Evolutionary conservation across 2,113 vertebrate species (phyloP).

Genomic region (Acanthisitta chloris): DNA sequence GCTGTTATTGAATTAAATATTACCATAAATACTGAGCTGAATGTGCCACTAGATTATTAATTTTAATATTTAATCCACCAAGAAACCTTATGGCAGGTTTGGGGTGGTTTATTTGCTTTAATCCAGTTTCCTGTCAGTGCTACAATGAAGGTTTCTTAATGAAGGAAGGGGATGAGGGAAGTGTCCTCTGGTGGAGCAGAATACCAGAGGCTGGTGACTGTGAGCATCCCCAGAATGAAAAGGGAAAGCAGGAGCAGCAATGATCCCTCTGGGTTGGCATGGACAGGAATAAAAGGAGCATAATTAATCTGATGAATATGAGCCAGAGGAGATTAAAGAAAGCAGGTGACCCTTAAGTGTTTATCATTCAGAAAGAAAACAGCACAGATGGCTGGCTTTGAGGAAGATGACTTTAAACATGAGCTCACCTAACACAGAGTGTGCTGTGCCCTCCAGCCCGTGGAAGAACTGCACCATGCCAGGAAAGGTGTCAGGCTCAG

Average conservation of each 20-base stretch:
- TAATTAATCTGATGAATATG: background rate
- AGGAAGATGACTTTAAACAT: background rate
- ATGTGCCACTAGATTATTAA: conserved; percentile 56
- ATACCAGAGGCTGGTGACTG: background rate
- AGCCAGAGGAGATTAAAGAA: background rate
- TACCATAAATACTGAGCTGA: conserved; percentile 66
- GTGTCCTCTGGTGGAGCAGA: background rate
- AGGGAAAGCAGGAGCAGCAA: background rate
- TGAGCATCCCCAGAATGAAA: background rate
- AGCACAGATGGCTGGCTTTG: background rate
- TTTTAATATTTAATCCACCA: conserved; percentile 67
- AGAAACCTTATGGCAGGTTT: conserved; percentile 36
- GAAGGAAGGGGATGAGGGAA: conserved; percentile 28
- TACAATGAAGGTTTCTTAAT: conserved; percentile 45
- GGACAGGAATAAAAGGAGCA: background rate
- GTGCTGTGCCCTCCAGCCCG: background rate
- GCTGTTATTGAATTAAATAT: conserved; percentile 73
- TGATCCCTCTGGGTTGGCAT: background rate
- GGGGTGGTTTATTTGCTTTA: conserved; percentile 40
- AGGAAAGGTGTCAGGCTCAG: fast-evolving
- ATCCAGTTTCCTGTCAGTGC: conserved; percentile 16
- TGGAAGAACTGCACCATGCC: fast-evolving
- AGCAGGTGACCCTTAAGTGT: background rate
- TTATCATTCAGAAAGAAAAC: background rate
- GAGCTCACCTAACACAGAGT: background rate